phyloP scores from a whole-genome alignment of 2,113 vertebrate species.

The Catagonus wagneri region DNA sequence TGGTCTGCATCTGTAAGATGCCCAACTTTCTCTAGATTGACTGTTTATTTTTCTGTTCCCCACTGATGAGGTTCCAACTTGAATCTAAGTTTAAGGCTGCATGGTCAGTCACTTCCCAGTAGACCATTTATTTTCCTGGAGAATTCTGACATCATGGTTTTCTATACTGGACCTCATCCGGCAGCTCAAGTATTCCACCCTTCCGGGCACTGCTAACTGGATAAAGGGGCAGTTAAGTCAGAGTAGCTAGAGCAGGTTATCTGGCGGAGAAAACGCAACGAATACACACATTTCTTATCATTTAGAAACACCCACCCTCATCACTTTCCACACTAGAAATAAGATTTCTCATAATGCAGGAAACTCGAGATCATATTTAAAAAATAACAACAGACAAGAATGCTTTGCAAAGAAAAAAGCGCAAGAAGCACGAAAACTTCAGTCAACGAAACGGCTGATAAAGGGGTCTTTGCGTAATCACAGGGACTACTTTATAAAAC shows the following conservation, averaged over 20 bases:
- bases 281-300: not conserved
- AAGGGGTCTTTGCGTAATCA: not conserved
- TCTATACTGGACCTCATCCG: not conserved
- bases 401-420: not conserved
- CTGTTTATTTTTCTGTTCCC: slow-evolving; percentile 28
- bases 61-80: not conserved
- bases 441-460: not conserved
- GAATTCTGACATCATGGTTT: not conserved
- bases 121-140: not conserved
- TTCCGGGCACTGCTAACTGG: not conserved
- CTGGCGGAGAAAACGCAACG: not conserved
- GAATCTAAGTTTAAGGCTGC: slow-evolving; percentile 1
- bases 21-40: not conserved
- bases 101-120: not conserved
- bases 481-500: not conserved
- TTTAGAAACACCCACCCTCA: not conserved
- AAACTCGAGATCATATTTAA: not conserved
- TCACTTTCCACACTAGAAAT: not conserved
- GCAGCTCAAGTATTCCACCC: not conserved
- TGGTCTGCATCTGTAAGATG: not conserved
- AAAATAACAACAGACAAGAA: not conserved
- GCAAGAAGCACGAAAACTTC: not conserved
- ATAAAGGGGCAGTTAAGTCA: not conserved
- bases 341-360: not conserved
- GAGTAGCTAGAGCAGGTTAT: not conserved